A percentile compares a stretch with the other conserved stretches of the same genome.
phyloP scores from a whole-genome alignment of 2,888 invertebrate genomes.

The Melikaiella ostensackeni region DNA sequence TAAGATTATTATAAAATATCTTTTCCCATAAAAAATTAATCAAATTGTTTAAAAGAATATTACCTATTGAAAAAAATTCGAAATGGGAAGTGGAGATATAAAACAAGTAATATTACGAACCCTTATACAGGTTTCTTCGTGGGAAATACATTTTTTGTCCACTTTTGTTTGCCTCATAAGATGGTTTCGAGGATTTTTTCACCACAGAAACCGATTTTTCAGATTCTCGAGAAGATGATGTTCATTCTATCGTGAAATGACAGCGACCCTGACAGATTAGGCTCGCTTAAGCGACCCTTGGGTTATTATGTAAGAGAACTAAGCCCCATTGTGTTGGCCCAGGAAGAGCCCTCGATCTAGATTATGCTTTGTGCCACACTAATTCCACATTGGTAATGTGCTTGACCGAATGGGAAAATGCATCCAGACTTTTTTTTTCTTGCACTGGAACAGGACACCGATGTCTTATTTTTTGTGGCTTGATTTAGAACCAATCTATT shows the following conservation, averaged over 20 bases:
- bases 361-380: constrained; percentile 31
- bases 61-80: no score
- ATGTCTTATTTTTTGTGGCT: no score
- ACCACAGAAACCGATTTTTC: constrained; percentile 1
- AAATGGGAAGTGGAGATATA: no score
- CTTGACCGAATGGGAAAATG: constrained; percentile 27
- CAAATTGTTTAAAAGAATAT: background rate
- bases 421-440: constrained; percentile 13
- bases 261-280: constrained; percentile 52
- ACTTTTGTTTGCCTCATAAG: background rate
- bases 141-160: background rate
- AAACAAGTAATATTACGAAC: no score
- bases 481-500: no score
- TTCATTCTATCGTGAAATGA: constrained; percentile 49
- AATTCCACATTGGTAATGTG: constrained; percentile 28
- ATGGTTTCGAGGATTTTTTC: constrained; percentile 3
- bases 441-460: constrained; percentile 7
- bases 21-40: no score
- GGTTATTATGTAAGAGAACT: constrained; percentile 60
- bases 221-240: constrained; percentile 36
- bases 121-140: background rate
- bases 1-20: no score
- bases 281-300: constrained; percentile 53
- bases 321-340: constrained; percentile 59
- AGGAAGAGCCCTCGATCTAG: constrained; percentile 37